Conservation (phyloP, 2,113 vertebrate genomes). For the Forbesichthys agassizii region DNA sequence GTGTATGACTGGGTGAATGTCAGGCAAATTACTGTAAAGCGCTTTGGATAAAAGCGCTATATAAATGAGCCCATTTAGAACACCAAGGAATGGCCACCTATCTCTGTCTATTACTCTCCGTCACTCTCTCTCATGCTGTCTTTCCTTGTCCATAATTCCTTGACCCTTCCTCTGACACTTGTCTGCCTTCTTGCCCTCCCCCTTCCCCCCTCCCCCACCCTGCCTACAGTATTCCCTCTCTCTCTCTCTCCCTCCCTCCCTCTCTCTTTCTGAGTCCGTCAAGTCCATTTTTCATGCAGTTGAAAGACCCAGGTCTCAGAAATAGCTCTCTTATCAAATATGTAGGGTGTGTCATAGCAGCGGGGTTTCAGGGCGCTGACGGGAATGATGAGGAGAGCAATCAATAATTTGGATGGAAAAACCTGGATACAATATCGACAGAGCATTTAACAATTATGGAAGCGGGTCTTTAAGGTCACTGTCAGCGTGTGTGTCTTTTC, state of each 20-base stretch:
- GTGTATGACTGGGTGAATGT: no score
- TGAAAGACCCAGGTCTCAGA: slow-evolving; percentile 76
- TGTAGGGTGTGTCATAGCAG: slow-evolving; percentile 73
- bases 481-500: background rate
- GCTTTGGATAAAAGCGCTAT: no score
- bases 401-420: slow-evolving; percentile 66
- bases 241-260: slow-evolving; percentile 22
- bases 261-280: slow-evolving; percentile 44
- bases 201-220: slow-evolving; percentile 51
- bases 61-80: no score
- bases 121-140: background rate
- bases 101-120: background rate
- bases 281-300: slow-evolving; percentile 76
- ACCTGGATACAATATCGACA: slow-evolving; percentile 51
- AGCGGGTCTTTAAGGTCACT: slow-evolving; percentile 17
- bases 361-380: slow-evolving; percentile 41
- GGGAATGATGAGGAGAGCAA: slow-evolving; percentile 33
- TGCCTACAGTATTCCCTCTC: background rate
- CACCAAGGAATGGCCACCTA: no score
- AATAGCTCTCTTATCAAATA: slow-evolving; percentile 82
- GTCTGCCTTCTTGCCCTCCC: slow-evolving; percentile 60
- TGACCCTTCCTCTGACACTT: slow-evolving; percentile 14
- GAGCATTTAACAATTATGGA: slow-evolving; percentile 11
- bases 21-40: no score
- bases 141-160: background rate